A percentile compares a stretch with the other conserved stretches of the same genome.
Conservation (phyloP, 2,888 invertebrate species). For the Lasius platythorax region DNA sequence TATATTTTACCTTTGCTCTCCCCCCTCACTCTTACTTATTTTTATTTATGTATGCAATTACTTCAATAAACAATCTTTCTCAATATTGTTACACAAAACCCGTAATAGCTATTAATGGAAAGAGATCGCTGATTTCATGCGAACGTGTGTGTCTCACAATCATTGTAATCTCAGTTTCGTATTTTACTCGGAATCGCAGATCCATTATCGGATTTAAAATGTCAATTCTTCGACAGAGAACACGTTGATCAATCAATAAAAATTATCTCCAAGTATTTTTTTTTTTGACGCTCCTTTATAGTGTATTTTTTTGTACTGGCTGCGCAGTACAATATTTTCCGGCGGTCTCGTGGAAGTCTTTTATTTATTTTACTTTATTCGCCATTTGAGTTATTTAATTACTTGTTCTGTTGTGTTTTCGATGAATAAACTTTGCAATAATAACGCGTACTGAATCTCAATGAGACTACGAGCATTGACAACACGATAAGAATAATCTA, state of each 20-base stretch:
- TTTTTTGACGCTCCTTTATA: background rate
- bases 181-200: background rate
- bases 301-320: background rate
- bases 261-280: background rate
- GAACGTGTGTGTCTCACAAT: background rate
- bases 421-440: background rate
- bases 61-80: background rate
- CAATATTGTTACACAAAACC: background rate
- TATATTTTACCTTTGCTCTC: background rate
- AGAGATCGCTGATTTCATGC: background rate
- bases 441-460: background rate
- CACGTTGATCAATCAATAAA: background rate
- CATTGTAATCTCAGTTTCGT: conserved; percentile 19
- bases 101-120: background rate
- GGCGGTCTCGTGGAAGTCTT: background rate
- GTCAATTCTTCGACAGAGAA: background rate
- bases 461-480: background rate
- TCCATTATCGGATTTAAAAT: conserved; percentile 29
- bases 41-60: background rate
- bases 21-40: background rate
- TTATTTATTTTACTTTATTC: background rate
- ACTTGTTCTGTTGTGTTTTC: background rate
- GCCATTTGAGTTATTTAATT: background rate
- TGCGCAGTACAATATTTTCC: background rate
- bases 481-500: background rate